These are phyloP conservation scores for Hirudinaria manillensis DNA, from an alignment of 2,888 invertebrate species.

Conservation along the genomic window DNA sequence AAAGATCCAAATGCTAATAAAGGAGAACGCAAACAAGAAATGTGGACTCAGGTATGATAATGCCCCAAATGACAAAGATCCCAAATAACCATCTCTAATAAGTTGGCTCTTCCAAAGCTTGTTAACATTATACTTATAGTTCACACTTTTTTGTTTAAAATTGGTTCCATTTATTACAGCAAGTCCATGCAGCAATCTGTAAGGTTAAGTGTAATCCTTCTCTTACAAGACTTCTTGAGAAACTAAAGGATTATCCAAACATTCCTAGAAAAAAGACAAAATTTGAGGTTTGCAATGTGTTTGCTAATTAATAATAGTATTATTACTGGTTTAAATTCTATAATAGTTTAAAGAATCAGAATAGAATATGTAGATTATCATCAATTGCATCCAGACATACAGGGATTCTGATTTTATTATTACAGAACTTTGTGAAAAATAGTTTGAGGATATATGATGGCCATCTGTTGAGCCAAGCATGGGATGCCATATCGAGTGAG, in stretches of 20 bases:
- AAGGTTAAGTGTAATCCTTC: slow-evolving; percentile 61
- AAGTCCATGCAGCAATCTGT: slow-evolving; percentile 63
- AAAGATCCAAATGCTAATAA: slow-evolving; percentile 66
- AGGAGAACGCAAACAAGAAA: slow-evolving; percentile 77
- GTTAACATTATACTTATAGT: neutral
- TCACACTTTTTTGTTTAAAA: too few species aligned
- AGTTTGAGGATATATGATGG: slow-evolving; percentile 59
- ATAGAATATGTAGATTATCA: too few species aligned
- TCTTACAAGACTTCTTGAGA: slow-evolving; percentile 63
- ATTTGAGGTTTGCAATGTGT: slow-evolving; percentile 58
- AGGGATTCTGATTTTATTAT: slow-evolving; percentile 28
- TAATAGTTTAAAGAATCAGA: too few species aligned
- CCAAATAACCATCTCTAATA: too few species aligned
- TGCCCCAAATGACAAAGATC: too few species aligned
- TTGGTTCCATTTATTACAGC: slow-evolving; percentile 43
- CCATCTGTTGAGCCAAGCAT: slow-evolving; percentile 63
- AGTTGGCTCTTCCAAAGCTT: too few species aligned
- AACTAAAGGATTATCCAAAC: slow-evolving; percentile 68
- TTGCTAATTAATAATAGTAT: neutral
- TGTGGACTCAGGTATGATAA: slow-evolving; percentile 65
- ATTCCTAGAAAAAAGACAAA: slow-evolving; percentile 79
- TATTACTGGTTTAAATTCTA: neutral
- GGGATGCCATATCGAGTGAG: slow-evolving; percentile 59
- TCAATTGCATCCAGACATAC: too few species aligned
- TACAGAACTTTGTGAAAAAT: slow-evolving; percentile 53